These are phyloP conservation scores for Eurytoma californica DNA, from an alignment of 2,888 invertebrate genomes.

Conservation along the genomic window DNA sequence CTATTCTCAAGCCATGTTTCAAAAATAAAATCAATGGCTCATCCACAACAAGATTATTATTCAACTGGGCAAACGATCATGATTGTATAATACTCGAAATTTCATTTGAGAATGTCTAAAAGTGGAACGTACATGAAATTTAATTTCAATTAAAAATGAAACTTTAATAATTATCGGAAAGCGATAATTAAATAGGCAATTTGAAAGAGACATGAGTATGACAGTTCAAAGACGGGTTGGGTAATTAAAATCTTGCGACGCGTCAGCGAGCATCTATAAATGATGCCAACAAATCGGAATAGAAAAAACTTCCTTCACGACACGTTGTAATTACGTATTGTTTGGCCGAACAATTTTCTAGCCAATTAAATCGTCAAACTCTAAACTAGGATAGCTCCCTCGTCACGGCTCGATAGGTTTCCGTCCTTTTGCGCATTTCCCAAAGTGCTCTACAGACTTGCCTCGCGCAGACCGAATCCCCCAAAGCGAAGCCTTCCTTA, in stretches of 20 bases:
- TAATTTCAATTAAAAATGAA: no score
- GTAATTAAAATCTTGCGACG: constrained; percentile 1
- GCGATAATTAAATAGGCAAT: not conserved
- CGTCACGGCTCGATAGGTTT: constrained; percentile 25
- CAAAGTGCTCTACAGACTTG: not conserved
- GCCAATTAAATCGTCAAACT: constrained; percentile 38
- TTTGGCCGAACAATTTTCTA: constrained; percentile 34
- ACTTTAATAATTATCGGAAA: not conserved
- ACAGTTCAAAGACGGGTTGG: no score
- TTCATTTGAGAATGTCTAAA: no score
- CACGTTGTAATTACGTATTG: constrained; percentile 16
- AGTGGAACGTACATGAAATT: no score
- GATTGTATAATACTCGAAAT: no score
- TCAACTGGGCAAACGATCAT: no score
- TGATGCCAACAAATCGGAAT: not conserved
- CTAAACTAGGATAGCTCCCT: not conserved
- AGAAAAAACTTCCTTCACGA: not conserved
- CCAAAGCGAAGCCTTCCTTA: constrained; percentile 7
- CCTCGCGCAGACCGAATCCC: constrained; percentile 1
- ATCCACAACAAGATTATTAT: no score
- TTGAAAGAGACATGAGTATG: not conserved
- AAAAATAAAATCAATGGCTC: no score
- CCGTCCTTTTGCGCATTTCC: not conserved
- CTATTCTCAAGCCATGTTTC: no score
- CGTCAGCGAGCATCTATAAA: constrained; percentile 10